phyloP scores from a whole-genome alignment of 2,888 invertebrate genomes.

The Ectemnius continuus region DNA sequence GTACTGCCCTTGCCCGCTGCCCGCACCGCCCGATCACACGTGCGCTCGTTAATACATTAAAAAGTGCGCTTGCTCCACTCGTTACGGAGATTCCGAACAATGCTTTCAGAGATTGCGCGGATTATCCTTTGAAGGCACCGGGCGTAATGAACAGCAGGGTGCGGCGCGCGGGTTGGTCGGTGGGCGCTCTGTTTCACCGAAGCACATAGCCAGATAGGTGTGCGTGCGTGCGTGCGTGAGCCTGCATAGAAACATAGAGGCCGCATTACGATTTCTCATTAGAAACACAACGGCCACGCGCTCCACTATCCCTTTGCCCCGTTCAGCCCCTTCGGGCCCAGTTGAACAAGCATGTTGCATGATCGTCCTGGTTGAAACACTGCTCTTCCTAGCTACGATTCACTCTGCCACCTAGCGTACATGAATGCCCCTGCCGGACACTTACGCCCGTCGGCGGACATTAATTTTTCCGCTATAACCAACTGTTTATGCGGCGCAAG shows the following conservation, averaged over 20 bases:
- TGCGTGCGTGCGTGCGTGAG: background rate
- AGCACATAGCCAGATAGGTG: no score
- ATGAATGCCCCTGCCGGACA: background rate
- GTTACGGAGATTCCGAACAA: no score
- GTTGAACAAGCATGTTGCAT: slow-evolving; percentile 38
- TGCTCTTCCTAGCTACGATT: no score
- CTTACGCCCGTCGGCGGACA: slow-evolving; percentile 22
- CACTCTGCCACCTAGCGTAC: background rate
- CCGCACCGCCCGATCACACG: no score
- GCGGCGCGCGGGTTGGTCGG: no score
- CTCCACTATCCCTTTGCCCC: background rate
- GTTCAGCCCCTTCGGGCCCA: background rate
- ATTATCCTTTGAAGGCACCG: no score
- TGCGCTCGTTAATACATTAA: no score
- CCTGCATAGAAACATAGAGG: background rate
- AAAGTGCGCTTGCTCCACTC: no score
- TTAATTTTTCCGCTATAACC: slow-evolving; percentile 55
- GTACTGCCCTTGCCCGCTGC: no score
- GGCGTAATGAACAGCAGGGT: no score
- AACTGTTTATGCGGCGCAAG: slow-evolving; percentile 41
- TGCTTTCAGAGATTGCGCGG: no score
- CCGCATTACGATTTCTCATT: slow-evolving; percentile 2
- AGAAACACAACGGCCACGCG: background rate
- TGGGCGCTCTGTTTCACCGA: no score
- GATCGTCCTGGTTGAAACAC: slow-evolving; percentile 36